These are phyloP conservation scores for Actenoides lindsayi DNA, from an alignment of 2,113 vertebrate genomes.

Conservation along the genomic window DNA sequence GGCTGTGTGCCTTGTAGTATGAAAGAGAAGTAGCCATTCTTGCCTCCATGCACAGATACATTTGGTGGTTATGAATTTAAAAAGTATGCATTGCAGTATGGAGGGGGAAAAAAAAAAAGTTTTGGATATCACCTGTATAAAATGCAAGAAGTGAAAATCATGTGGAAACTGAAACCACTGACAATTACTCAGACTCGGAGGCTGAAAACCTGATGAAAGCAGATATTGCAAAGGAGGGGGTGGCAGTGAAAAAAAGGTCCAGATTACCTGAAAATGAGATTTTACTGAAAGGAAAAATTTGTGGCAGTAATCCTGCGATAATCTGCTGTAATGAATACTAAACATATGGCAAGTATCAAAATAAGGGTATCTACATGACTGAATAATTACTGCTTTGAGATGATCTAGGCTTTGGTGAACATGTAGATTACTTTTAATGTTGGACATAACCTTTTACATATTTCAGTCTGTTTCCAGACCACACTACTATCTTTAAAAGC, in stretches of 20 bases:
- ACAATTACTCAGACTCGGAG: not conserved
- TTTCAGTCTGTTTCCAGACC: constrained; percentile 70
- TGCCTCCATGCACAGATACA: not conserved
- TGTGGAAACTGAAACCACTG: not conserved
- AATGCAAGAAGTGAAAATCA: constrained; percentile 42
- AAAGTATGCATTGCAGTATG: constrained; percentile 35
- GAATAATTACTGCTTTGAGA: constrained; percentile 37
- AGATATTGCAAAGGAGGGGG: not conserved
- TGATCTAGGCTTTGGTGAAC: constrained; percentile 55
- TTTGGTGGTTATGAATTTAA: constrained; percentile 22
- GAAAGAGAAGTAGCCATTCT: not conserved
- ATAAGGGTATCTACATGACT: not conserved
- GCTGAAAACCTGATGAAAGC: not conserved
- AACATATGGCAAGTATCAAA: not conserved
- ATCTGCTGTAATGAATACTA: constrained; percentile 42
- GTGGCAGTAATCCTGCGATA: constrained; percentile 6
- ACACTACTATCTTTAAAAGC: constrained; percentile 73
- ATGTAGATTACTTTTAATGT: constrained; percentile 62
- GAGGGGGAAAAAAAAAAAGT: not conserved
- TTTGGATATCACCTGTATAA: constrained; percentile 31
- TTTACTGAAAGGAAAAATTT: not conserved
- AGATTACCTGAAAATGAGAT: constrained; percentile 16
- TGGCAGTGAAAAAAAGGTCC: not conserved
- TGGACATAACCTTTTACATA: constrained; percentile 72
- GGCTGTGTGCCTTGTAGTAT: not conserved